phyloP scores from a whole-genome alignment of 2,797 vertebrate genomes.

The Hozukius guyotensis region DNA sequence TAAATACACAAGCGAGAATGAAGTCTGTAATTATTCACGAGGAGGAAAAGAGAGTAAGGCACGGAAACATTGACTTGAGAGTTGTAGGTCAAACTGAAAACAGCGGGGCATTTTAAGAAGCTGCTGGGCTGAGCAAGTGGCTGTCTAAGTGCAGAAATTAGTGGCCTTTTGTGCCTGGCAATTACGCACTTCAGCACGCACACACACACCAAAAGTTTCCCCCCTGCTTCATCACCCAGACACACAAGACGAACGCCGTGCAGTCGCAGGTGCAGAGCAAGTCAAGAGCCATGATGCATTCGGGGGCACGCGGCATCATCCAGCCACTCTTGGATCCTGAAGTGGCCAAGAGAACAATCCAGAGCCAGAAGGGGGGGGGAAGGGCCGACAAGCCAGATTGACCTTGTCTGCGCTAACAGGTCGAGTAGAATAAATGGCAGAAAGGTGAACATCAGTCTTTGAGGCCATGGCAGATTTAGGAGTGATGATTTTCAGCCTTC shows the following conservation, averaged over 20 bases:
- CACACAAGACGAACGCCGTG: constrained; percentile 2
- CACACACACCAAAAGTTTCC: background rate
- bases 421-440: constrained; percentile 59
- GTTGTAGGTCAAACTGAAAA: constrained; percentile 61
- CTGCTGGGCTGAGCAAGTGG: constrained; percentile 43
- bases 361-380: constrained; percentile 11
- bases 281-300: constrained; percentile 30
- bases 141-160: constrained; percentile 56
- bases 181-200: constrained; percentile 52
- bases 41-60: constrained; percentile 1
- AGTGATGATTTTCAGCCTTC: constrained; percentile 50
- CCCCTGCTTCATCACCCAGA: constrained; percentile 14
- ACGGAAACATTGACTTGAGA: constrained; percentile 33
- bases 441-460: constrained; percentile 65
- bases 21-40: constrained; percentile 45
- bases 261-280: constrained; percentile 19
- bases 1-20: constrained; percentile 42
- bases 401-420: constrained; percentile 64
- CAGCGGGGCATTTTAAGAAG: constrained; percentile 44
- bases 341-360: constrained; percentile 57
- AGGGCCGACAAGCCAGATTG: constrained; percentile 47
- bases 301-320: background rate
- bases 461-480: constrained; percentile 49
- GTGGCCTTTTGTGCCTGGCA: constrained; percentile 43
- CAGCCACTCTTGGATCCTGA: constrained; percentile 37